Conservation (phyloP, 2,888 invertebrate species). For the Rhabditoides inermis region DNA sequence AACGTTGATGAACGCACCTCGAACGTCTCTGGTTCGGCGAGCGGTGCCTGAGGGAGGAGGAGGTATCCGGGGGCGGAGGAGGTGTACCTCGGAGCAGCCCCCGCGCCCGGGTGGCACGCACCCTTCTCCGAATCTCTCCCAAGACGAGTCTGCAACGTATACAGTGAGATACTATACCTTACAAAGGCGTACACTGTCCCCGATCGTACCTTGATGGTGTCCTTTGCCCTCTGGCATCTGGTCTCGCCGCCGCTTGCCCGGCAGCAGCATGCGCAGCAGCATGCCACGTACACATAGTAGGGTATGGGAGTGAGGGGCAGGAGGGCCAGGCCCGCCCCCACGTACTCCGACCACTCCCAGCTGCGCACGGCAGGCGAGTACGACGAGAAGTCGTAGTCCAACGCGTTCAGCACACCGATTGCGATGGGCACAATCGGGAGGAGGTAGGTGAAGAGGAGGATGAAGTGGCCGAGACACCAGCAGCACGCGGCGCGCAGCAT, state of each 20-base stretch:
- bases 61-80: slow-evolving; percentile 50
- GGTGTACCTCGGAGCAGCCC: slow-evolving; percentile 37
- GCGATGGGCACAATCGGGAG: slow-evolving; percentile 47
- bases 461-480: slow-evolving; percentile 46
- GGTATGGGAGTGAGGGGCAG: slow-evolving; percentile 50
- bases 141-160: too few species aligned
- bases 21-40: slow-evolving; percentile 43
- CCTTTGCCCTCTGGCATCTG: too few species aligned
- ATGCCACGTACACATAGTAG: slow-evolving; percentile 38
- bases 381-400: slow-evolving; percentile 39
- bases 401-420: slow-evolving; percentile 39
- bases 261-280: slow-evolving; percentile 38
- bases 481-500: slow-evolving; percentile 43
- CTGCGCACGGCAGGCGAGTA: slow-evolving; percentile 38
- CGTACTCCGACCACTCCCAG: slow-evolving; percentile 44
- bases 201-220: too few species aligned
- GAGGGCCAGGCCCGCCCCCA: slow-evolving; percentile 44
- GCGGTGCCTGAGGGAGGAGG: slow-evolving; percentile 47
- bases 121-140: too few species aligned
- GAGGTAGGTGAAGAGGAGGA: slow-evolving; percentile 45
- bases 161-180: too few species aligned
- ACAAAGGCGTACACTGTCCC: too few species aligned
- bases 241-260: too few species aligned
- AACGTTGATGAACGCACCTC: too few species aligned
- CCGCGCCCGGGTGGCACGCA: slow-evolving; percentile 16